Base-by-base conservation (phyloP, 37 sponge, comb jelly and placozoan species). In the Ianthella basta region DNA sequence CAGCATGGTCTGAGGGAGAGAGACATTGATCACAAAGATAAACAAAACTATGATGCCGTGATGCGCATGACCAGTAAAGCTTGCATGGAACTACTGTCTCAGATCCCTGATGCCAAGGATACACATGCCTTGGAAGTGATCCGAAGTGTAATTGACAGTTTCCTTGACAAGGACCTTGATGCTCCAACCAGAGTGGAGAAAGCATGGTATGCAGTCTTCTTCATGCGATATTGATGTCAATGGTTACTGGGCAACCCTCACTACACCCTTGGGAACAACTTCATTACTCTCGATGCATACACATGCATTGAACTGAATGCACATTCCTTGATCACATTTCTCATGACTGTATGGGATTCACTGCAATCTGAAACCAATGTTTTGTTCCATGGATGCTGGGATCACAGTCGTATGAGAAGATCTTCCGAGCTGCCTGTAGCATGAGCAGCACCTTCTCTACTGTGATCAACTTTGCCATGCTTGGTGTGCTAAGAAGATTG, bases 371-470 rank as follows among this genome's bases (percentile, higher is more conserved):
- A 69, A 56, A 38, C 50, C 66, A 82, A 3, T 73, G 15, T 23
- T 89, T 86, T 74, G 55, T 81, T 18, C 88, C 91, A 36, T 87
- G 91, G 91, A 15, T 81, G 75, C 56, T 91, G 25, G 91, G 88
- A 0, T 91, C 88, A 0, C 87, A 91, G 56, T 69, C 85, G 4
- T 91, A 88, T 84, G 91, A 87, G 66, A 59, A 81, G 41, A 72
- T 77, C 0, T 87, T 91, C 44, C 67, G 91, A 40, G 64, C 88
- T 25, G 88, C 79, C 24, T 34, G 86, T n/a, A 87, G 88, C 41
- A 84, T 81, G 88, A 87, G 82, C 55, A 74, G 79, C 25, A 84
- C 50, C 0, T 91, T 87, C 60, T 87, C 91, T 19, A 91, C 88
- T 35, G 60, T 84, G 23, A 85, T 91, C 56, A 84, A 87, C 55